Evolutionary conservation across 2,113 vertebrate species (phyloP).

Genomic region (Odocoileus hemionus): DNA sequence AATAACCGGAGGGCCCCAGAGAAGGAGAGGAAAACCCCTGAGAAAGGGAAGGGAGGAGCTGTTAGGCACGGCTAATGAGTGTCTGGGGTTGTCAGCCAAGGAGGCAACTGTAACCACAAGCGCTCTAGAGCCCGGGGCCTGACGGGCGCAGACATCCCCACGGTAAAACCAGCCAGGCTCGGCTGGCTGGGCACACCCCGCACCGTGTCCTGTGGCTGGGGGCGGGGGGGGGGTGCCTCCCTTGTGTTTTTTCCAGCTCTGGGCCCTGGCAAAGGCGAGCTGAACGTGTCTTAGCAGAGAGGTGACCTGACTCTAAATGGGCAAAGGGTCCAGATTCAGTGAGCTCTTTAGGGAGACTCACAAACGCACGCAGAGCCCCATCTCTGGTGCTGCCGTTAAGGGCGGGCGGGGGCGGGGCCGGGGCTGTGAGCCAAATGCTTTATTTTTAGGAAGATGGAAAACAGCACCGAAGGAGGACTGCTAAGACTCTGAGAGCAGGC

Average conservation of each 20-base stretch:
- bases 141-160: neutral
- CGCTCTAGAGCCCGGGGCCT: neutral
- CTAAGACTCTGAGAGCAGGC: neutral
- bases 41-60: conserved; percentile 9
- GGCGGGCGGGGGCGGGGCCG: rapidly evolving
- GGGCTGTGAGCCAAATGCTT: neutral
- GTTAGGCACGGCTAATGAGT: conserved; percentile 29
- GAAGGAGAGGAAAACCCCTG: neutral
- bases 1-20: conserved; percentile 23
- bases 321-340: neutral
- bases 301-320: neutral
- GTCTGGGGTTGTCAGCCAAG: conserved; percentile 58
- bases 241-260: neutral
- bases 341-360: neutral
- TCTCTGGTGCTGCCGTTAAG: rapidly evolving
- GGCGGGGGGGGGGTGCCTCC: neutral
- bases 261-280: no score
- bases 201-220: rapidly evolving
- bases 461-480: neutral
- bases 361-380: rapidly evolving
- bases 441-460: neutral
- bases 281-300: neutral
- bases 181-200: rapidly evolving
- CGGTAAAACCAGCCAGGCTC: neutral
- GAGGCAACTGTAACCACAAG: neutral